Evolutionary conservation across 1,140 invertebrate species (phyloP).

Genomic region (Ceratosolen fusciceps): DNA sequence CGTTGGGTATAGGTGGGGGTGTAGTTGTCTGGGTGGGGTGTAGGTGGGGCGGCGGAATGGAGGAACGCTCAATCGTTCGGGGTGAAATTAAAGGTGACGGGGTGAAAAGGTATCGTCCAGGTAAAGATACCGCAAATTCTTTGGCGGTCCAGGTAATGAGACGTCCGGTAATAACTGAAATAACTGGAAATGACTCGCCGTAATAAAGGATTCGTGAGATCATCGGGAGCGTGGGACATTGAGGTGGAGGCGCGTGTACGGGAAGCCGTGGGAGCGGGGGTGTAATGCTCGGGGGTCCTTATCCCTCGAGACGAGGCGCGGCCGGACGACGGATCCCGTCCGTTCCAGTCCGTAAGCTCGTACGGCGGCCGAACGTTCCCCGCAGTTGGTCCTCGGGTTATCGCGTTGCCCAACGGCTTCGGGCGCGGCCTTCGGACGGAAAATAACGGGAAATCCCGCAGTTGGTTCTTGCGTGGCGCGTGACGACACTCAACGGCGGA

Average conservation of each 20-base stretch:
- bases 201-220: not conserved
- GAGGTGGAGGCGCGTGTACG: not conserved
- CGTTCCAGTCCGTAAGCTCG: constrained; percentile 20
- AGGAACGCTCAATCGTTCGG: too few species aligned
- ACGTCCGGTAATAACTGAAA: too few species aligned
- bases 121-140: too few species aligned
- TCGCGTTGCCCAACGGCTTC: constrained; percentile 16
- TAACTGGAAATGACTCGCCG: too few species aligned
- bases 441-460: constrained; percentile 26
- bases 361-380: not conserved
- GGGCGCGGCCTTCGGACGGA: not conserved
- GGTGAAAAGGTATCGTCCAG: too few species aligned
- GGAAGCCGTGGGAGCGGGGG: not conserved
- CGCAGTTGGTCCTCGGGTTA: not conserved
- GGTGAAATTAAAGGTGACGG: too few species aligned
- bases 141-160: too few species aligned
- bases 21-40: too few species aligned
- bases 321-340: not conserved
- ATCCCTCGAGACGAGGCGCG: not conserved
- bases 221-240: too few species aligned
- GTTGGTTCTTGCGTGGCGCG: not conserved
- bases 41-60: too few species aligned
- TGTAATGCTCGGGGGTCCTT: not conserved
- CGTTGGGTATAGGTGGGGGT: too few species aligned
- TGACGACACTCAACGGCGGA: constrained; percentile 2